Percentiles rank a stretch among this genome's conserved stretches.
These are phyloP conservation scores for Sebastes itinus DNA, from an alignment of 2,797 vertebrate species.

Conservation along the genomic window DNA sequence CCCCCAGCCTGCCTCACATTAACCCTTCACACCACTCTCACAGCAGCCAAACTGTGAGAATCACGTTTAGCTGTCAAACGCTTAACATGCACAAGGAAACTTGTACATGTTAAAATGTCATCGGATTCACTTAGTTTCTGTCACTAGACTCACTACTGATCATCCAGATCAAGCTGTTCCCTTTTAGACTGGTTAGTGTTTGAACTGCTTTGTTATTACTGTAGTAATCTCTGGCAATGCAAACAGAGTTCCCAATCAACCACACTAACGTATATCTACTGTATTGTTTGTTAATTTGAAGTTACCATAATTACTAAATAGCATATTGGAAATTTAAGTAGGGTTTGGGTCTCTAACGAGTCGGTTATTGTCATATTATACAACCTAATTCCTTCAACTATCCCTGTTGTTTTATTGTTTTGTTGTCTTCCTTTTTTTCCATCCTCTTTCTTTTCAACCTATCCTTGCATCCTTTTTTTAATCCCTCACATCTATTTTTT, in stretches of 20 bases:
- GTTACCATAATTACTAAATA: background rate
- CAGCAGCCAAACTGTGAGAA: conserved; percentile 9
- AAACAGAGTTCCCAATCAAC: background rate
- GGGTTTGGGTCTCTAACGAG: background rate
- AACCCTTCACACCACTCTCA: conserved; percentile 15
- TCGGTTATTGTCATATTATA: background rate
- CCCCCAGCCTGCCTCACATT: conserved; percentile 29
- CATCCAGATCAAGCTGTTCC: background rate
- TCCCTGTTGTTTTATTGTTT: conserved; percentile 23
- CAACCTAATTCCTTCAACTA: background rate
- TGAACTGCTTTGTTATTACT: background rate
- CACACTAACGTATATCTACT: background rate
- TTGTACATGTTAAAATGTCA: conserved; percentile 36
- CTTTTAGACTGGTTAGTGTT: background rate
- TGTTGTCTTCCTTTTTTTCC: conserved; percentile 19
- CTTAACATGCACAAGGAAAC: conserved; percentile 32
- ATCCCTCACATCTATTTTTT: background rate
- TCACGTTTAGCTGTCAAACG: conserved; percentile 1
- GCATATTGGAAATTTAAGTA: background rate
- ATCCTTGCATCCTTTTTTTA: background rate
- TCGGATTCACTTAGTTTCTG: background rate
- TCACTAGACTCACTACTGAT: conserved; percentile 1
- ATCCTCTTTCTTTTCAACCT: conserved; percentile 32
- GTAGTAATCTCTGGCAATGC: background rate
- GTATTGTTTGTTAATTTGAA: background rate